Conservation (phyloP, 2,113 vertebrate species). For the Vombatus ursinus region DNA sequence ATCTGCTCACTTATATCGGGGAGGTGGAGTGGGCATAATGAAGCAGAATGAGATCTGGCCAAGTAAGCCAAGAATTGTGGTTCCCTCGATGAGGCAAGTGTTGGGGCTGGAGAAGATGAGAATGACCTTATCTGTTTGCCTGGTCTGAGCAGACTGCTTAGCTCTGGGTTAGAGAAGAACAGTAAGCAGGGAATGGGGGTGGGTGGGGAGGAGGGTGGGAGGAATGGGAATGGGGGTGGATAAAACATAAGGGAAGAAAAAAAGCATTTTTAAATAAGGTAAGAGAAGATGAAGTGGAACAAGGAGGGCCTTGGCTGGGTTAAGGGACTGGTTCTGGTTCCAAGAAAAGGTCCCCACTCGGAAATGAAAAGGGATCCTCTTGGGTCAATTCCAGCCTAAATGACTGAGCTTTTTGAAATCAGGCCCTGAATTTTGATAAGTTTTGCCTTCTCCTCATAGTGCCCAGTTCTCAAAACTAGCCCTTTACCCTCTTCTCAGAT, state of each 20-base stretch:
- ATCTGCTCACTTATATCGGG: neutral
- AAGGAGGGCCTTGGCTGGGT: neutral
- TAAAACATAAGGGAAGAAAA: neutral
- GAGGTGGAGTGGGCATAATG: neutral
- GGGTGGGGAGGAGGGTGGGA: too few species aligned
- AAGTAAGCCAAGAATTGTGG: neutral
- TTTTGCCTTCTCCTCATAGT: too few species aligned
- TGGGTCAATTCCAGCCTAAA: neutral
- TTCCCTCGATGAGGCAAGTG: neutral
- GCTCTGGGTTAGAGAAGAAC: neutral
- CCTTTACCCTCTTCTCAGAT: neutral
- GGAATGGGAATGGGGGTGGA: neutral
- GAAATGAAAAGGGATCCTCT: neutral
- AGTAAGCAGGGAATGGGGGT: neutral
- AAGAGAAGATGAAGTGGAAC: neutral
- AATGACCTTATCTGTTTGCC: neutral
- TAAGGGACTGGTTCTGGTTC: neutral
- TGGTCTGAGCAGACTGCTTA: neutral
- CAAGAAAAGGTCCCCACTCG: neutral
- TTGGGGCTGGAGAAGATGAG: neutral
- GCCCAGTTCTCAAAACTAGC: too few species aligned
- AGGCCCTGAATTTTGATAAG: neutral
- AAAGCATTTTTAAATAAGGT: neutral
- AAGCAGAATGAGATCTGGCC: neutral
- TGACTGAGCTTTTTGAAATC: neutral